Evolutionary conservation across 1,140 invertebrate species (phyloP).

Genomic region (Ostrea edulis): DNA sequence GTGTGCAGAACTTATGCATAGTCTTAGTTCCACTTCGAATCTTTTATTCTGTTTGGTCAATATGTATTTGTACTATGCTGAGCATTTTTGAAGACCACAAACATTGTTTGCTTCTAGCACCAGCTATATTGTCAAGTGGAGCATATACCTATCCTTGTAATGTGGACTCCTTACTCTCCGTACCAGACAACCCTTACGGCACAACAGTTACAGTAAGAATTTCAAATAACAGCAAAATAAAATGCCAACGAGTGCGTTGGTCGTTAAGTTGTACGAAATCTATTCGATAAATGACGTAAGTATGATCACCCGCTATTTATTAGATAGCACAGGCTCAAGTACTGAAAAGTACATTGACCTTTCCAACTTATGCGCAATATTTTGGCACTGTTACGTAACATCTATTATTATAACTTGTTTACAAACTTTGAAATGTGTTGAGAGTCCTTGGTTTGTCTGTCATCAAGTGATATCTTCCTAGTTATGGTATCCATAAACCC

Average conservation of each 20-base stretch:
- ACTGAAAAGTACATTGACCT: neutral
- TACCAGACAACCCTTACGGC: conserved; percentile 29
- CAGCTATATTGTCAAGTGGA: neutral
- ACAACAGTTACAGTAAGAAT: neutral
- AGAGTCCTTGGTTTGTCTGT: neutral
- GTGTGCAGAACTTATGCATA: neutral
- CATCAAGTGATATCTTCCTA: neutral
- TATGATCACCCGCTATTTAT: neutral
- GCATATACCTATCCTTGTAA: conserved; percentile 1
- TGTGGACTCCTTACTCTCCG: conserved; percentile 9
- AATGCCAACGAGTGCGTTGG: no score
- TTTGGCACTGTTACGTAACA: neutral
- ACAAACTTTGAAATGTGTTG: neutral
- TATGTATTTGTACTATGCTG: neutral
- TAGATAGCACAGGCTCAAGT: neutral
- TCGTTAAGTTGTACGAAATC: no score
- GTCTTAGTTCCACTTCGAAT: neutral
- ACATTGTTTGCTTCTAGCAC: neutral
- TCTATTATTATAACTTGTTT: neutral
- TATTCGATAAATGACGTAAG: neutral
- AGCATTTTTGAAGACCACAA: neutral
- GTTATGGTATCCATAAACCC: no score
- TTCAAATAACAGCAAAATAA: neutral
- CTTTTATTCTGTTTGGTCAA: neutral
- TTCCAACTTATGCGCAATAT: neutral